A percentile compares a stretch with the other conserved stretches of the same genome.
These are phyloP conservation scores for Drosophila subpulchrella DNA, from an alignment of 1,140 invertebrate genomes.

Conservation along the genomic window DNA sequence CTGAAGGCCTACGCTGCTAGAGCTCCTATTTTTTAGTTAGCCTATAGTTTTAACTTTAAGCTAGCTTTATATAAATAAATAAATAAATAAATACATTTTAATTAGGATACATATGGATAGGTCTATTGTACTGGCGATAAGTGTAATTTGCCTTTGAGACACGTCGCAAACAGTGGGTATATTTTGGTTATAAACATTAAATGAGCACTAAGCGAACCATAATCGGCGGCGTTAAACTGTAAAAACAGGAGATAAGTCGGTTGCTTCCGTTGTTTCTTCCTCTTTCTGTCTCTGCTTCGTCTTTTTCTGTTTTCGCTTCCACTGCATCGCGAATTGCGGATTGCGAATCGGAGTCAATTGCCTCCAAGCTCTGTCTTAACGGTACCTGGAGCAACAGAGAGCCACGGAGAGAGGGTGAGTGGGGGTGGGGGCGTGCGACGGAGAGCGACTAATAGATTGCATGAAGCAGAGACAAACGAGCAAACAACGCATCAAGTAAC, in stretches of 20 bases:
- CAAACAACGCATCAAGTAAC: constrained; percentile 51
- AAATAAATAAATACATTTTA: no score
- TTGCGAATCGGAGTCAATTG: constrained; percentile 73
- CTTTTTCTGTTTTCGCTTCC: constrained; percentile 25
- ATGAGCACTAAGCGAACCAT: constrained; percentile 28
- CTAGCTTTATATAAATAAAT: no score
- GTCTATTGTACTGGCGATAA: not conserved
- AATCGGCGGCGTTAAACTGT: constrained; percentile 48
- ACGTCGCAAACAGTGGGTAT: constrained; percentile 14
- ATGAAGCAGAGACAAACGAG: constrained; percentile 45
- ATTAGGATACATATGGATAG: not conserved
- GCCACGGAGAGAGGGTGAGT: constrained; percentile 6
- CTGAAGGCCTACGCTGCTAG: no score
- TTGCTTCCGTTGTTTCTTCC: constrained; percentile 27
- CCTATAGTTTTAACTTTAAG: no score
- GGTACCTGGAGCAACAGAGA: constrained; percentile 55
- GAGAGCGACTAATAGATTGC: constrained; percentile 60
- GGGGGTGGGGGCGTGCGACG: constrained; percentile 17
- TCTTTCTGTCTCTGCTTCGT: constrained; percentile 26
- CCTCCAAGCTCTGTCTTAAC: constrained; percentile 58
- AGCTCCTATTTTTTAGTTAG: no score
- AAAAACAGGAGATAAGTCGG: constrained; percentile 36
- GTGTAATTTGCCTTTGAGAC: constrained; percentile 9
- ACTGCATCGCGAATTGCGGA: constrained; percentile 47
- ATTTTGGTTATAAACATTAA: constrained; percentile 43